Conservation (phyloP, 2,797 vertebrate species). For the Megaceryle alcyon region DNA sequence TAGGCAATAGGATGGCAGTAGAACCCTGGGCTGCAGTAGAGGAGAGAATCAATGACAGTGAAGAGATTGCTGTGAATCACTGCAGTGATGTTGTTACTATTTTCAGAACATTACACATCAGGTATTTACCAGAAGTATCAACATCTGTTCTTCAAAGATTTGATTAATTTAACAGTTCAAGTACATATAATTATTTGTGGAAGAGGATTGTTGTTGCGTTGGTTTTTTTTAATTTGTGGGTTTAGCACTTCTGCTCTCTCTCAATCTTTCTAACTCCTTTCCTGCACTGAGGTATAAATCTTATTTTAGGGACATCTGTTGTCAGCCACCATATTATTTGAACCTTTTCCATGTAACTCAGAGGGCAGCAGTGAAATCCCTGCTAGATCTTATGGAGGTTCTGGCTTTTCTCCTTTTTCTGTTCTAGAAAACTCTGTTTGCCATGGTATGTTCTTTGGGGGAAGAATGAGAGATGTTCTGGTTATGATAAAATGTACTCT, state of each 20-base stretch:
- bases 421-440: neutral
- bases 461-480: constrained; percentile 19
- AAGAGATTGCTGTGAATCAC: neutral
- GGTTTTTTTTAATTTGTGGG: neutral
- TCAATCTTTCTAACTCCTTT: neutral
- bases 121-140: neutral
- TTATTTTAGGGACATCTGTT: neutral
- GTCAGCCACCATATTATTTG: neutral
- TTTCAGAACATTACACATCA: neutral
- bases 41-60: neutral
- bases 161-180: neutral
- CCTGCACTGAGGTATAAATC: neutral
- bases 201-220: neutral
- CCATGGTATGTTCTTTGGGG: neutral
- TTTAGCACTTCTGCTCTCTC: neutral
- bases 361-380: neutral
- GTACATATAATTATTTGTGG: neutral
- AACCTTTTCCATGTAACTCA: neutral
- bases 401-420: neutral
- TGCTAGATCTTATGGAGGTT: neutral
- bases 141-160: neutral
- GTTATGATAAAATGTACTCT: constrained; percentile 47
- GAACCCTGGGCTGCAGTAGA: neutral
- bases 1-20: neutral
- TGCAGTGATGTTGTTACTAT: neutral